Evolutionary conservation across 2,113 vertebrate genomes (phyloP).

Genomic region (Leucosticte australis): DNA sequence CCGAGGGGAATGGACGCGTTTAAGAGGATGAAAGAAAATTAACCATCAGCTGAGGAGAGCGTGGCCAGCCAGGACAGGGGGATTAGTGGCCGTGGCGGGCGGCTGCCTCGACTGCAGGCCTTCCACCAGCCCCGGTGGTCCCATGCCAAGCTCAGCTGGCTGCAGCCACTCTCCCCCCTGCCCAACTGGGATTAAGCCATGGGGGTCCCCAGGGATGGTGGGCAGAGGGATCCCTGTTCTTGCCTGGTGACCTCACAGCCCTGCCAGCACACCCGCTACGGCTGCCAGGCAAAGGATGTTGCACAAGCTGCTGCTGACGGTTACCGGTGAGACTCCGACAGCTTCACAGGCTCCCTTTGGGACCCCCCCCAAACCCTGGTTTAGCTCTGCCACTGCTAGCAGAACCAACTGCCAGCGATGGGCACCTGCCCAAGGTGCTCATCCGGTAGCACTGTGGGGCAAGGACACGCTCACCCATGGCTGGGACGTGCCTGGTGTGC

Average conservation of each 20-base stretch:
- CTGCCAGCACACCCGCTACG: neutral
- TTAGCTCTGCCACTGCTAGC: neutral
- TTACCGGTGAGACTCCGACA: neutral
- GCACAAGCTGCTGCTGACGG: neutral
- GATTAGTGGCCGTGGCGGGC: neutral
- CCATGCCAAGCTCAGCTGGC: neutral
- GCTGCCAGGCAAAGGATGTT: neutral
- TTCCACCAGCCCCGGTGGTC: neutral
- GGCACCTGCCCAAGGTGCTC: neutral
- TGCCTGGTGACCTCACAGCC: rapidly evolving
- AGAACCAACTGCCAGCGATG: neutral
- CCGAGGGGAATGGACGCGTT: neutral
- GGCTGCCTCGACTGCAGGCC: neutral
- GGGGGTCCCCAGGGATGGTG: neutral
- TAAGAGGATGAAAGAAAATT: constrained; percentile 63
- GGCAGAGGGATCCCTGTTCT: neutral
- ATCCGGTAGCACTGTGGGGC: rapidly evolving
- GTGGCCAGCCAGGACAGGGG: neutral
- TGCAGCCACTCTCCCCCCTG: rapidly evolving
- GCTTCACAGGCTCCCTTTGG: neutral
- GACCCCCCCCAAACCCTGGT: neutral
- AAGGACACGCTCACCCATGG: neutral
- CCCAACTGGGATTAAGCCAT: rapidly evolving
- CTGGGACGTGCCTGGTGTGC: rapidly evolving
- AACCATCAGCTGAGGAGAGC: constrained; percentile 44